Conservation (phyloP, 1,140 invertebrate genomes). For the Latrodectus geometricus region DNA sequence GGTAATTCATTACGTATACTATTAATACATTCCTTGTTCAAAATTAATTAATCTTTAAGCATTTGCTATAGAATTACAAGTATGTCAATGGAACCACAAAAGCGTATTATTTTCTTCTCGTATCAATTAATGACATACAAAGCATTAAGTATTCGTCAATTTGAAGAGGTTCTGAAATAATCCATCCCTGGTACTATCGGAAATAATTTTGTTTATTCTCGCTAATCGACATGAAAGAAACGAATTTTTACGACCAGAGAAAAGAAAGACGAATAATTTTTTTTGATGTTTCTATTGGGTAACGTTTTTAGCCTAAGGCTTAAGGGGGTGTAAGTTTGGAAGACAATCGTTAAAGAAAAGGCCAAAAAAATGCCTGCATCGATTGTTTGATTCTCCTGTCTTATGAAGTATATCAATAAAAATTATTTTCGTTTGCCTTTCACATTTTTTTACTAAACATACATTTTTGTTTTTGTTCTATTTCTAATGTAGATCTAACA, state of each 20-base stretch:
- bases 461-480: too few species aligned
- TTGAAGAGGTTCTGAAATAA: not conserved
- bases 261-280: not conserved
- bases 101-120: too few species aligned
- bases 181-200: not conserved
- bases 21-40: too few species aligned
- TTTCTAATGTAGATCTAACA: too few species aligned
- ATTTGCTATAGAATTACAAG: too few species aligned
- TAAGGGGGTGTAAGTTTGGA: not conserved
- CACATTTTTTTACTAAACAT: too few species aligned
- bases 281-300: not conserved
- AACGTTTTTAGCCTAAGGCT: conserved; percentile 7
- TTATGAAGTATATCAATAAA: not conserved
- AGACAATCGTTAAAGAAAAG: not conserved
- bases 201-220: conserved; percentile 5
- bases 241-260: not conserved
- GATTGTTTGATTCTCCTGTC: not conserved
- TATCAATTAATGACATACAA: too few species aligned
- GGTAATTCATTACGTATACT: too few species aligned
- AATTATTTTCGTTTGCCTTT: too few species aligned
- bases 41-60: too few species aligned
- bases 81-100: too few species aligned
- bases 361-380: not conserved
- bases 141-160: not conserved
- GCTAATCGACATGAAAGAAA: conserved; percentile 6